A percentile compares a stretch with the other conserved stretches of the same genome.
Conservation (phyloP, 2,797 vertebrate species). For the Erethizon dorsatum region DNA sequence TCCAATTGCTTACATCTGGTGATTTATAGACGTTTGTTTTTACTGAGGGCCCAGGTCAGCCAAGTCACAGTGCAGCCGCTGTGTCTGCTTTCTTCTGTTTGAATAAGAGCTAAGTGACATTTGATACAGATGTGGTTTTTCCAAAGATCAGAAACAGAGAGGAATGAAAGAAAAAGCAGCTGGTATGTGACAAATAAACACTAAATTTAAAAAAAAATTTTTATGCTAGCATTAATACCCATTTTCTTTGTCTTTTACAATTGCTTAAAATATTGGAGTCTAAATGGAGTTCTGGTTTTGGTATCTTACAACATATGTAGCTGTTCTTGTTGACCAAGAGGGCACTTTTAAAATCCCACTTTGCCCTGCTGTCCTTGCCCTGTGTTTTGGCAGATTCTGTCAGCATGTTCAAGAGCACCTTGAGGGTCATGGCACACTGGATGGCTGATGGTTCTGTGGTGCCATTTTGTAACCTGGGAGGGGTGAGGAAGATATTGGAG, state of each 20-base stretch:
- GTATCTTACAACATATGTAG: neutral
- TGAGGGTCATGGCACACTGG: neutral
- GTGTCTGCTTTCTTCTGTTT: slow-evolving; percentile 96
- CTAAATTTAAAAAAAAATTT: slow-evolving; percentile 76
- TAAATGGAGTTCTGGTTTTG: neutral
- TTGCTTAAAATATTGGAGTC: slow-evolving; percentile 26
- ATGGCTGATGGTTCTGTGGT: neutral
- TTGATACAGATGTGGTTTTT: slow-evolving; percentile 93
- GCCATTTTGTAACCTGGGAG: neutral
- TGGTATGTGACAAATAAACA: slow-evolving; percentile 84
- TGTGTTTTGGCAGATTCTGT: slow-evolving; percentile 56
- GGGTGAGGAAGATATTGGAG: neutral
- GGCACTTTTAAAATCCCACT: neutral
- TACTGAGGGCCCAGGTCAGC: slow-evolving; percentile 93
- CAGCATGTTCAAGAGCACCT: neutral
- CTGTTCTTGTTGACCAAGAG: slow-evolving; percentile 5
- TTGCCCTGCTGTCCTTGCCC: neutral
- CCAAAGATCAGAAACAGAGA: slow-evolving; percentile 87
- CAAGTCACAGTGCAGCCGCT: slow-evolving; percentile 94
- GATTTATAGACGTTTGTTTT: slow-evolving; percentile 96
- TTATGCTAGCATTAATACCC: slow-evolving; percentile 51
- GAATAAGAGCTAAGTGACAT: slow-evolving; percentile 95
- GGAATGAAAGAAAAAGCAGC: slow-evolving; percentile 87
- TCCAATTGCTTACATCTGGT: slow-evolving; percentile 96
- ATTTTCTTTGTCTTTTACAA: slow-evolving; percentile 63